Evolutionary conservation across 2,113 vertebrate genomes (phyloP), one percentile per base, ranked within the genome.

Genomic region (Salvelinus namaycush): DNA sequence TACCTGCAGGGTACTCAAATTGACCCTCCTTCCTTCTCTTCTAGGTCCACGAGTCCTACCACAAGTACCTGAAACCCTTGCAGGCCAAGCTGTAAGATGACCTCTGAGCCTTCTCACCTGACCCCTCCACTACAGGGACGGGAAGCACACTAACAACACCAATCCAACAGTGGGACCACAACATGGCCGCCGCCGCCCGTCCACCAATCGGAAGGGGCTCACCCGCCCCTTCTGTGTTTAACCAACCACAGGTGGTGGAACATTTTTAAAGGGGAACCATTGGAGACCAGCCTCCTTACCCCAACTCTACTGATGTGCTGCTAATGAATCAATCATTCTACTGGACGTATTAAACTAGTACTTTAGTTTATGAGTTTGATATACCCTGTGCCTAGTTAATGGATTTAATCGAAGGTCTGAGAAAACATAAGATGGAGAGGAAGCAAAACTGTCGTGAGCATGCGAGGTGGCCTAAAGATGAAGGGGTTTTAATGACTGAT

Each of bases 11-110:
- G 3, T 54, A 54, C 14, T 54, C 3, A 54, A 22, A 22, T n/a
- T 62, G 59, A 62, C 29, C 18, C 20, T 70, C 70, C 81, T 0
- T 51, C 54, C 39, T 27, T 34, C 39, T 68, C 5, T 49, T 62
- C 2, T 86, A 99, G 98, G 97, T 99, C 72, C 98, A 99, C 0
- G 93, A 96, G 27, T 98, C 97, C 22, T 98, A 93, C 85, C 78
- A 96, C 89, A 99, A 98, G 83, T 93, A 99, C 86, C 92, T 99
- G 91, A 98, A 99, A 83, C 95, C 95, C 0, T 86, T 99, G 87
- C 95, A 96, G 79, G 91, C 98, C 89, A 97, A 97, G 87, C 93
- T 99, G 89, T 99, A 92, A 99, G 84, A 67, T 34, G 73, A 74
- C 69, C 34, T 0, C 7, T 49, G 65, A 59, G 24, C 65, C 13